Evolutionary conservation across 2,113 vertebrate genomes (phyloP).

Genomic region (Poecile atricapillus): DNA sequence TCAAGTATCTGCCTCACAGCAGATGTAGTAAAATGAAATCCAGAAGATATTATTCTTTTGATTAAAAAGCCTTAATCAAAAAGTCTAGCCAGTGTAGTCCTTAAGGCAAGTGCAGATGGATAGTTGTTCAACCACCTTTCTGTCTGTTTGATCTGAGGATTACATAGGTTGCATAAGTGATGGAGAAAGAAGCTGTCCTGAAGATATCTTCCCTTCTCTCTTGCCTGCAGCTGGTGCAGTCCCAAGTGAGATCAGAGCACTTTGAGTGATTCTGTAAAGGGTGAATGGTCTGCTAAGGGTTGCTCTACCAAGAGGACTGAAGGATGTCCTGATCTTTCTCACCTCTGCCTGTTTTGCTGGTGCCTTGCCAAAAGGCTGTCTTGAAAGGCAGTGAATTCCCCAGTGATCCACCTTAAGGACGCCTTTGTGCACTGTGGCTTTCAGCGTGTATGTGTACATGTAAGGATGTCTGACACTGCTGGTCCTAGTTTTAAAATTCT

Average conservation of each 20-base stretch:
- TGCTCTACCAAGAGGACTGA: neutral
- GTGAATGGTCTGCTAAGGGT: neutral
- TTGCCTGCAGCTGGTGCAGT: neutral
- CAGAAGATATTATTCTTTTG: neutral
- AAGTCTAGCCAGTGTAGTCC: neutral
- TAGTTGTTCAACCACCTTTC: neutral
- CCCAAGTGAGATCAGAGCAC: neutral
- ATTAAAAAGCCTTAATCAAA: slow-evolving; percentile 33
- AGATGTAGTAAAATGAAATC: slow-evolving; percentile 16
- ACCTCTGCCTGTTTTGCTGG: neutral
- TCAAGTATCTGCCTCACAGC: neutral
- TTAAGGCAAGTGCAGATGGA: neutral
- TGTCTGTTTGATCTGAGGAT: neutral
- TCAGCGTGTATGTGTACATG: neutral
- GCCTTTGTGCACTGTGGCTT: neutral
- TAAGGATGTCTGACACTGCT: neutral
- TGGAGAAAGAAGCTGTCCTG: neutral
- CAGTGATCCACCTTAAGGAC: neutral
- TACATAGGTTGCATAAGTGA: neutral
- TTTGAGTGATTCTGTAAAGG: neutral
- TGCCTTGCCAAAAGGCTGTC: neutral
- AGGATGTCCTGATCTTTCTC: neutral
- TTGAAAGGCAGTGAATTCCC: neutral
- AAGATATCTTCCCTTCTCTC: neutral
- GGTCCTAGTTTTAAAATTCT: neutral